Percentiles rank a stretch among this genome's conserved stretches.
These are phyloP conservation scores for Eupithecia pulchellata DNA, from an alignment of 2,888 invertebrate species.

Conservation along the genomic window DNA sequence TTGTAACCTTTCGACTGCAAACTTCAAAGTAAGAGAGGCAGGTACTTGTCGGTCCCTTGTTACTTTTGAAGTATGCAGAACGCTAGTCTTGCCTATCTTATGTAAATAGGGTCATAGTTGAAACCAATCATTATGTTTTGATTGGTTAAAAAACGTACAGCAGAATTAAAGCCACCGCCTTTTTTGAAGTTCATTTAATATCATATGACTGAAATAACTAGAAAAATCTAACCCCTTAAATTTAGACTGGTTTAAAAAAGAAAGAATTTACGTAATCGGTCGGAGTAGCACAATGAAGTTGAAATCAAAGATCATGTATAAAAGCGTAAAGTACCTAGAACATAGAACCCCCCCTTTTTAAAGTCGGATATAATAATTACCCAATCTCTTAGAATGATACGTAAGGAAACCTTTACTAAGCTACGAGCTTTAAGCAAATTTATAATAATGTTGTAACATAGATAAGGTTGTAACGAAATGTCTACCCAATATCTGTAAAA, in stretches of 20 bases:
- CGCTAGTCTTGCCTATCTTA: background rate
- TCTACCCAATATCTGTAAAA: slow-evolving; percentile 12
- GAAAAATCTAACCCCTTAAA: too few relatives aligned
- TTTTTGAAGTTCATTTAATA: too few relatives aligned
- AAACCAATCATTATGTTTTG: background rate
- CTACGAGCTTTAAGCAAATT: background rate
- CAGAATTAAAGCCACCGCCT: background rate
- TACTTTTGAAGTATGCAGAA: background rate
- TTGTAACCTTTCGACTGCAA: slow-evolving; percentile 28
- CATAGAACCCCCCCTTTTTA: too few relatives aligned
- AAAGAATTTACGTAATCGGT: too few relatives aligned
- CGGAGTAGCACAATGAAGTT: too few relatives aligned
- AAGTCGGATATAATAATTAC: too few relatives aligned
- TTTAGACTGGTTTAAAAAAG: too few relatives aligned
- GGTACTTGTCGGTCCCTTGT: background rate
- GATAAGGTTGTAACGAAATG: slow-evolving; percentile 6
- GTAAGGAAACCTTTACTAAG: background rate
- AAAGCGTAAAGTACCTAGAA: too few relatives aligned
- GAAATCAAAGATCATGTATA: too few relatives aligned
- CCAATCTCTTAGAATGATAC: too few relatives aligned
- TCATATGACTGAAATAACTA: too few relatives aligned
- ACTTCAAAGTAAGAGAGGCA: slow-evolving; percentile 6
- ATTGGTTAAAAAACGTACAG: background rate
- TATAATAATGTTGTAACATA: background rate
- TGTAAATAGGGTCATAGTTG: background rate